Conservation (phyloP, 1,140 invertebrate species). For the Drosophila lowei region DNA sequence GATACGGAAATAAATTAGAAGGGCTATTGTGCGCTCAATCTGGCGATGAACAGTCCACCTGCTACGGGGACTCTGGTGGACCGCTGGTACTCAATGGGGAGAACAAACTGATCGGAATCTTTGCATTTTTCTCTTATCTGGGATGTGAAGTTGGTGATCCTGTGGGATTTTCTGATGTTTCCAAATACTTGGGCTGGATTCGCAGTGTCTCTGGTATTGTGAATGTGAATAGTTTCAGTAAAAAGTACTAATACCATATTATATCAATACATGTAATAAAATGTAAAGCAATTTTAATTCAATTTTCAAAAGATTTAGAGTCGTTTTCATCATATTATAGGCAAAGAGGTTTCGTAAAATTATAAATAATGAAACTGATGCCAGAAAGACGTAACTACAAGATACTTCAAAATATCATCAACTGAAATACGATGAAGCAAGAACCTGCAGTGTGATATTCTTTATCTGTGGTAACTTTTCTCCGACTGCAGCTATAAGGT, state of each 20-base stretch:
- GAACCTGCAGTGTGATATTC: too few species aligned
- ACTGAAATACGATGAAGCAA: too few species aligned
- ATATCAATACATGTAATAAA: neutral
- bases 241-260: neutral
- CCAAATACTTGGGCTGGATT: slow-evolving; percentile 3
- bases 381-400: too few species aligned
- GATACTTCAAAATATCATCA: too few species aligned
- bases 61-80: slow-evolving; percentile 47
- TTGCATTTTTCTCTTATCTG: neutral
- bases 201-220: neutral
- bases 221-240: too few species aligned
- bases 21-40: slow-evolving; percentile 39
- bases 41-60: slow-evolving; percentile 31
- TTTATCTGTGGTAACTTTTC: slow-evolving; percentile 6
- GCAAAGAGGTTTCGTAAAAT: too few species aligned
- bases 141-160: neutral
- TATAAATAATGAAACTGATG: too few species aligned
- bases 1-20: slow-evolving; percentile 15
- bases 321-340: too few species aligned
- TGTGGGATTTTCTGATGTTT: neutral
- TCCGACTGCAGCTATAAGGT: slow-evolving; percentile 13
- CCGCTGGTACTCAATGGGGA: slow-evolving; percentile 10
- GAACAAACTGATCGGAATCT: neutral
- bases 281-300: neutral
- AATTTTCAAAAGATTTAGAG: too few species aligned